A percentile compares a stretch with the other conserved stretches of the same genome.
Conservation (phyloP, 2,797 vertebrate genomes). For the Bothrops alternatus region DNA sequence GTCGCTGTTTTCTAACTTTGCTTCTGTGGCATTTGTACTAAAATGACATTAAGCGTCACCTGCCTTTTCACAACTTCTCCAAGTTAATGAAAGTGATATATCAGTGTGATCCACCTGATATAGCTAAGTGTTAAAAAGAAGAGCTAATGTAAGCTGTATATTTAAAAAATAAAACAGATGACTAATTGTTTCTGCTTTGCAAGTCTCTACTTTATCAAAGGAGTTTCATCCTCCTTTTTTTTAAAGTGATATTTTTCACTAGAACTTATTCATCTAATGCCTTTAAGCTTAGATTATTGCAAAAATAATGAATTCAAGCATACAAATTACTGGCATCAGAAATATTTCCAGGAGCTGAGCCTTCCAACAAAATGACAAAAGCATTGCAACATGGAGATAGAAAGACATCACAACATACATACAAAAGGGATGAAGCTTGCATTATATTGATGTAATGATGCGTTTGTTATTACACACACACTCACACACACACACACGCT, state of each 20-base stretch:
- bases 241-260: not conserved
- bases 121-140: conserved; percentile 17
- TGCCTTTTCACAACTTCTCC: not conserved
- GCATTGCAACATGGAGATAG: not conserved
- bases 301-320: not conserved
- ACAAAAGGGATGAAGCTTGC: not conserved
- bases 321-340: not conserved
- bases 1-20: not conserved
- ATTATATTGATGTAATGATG: not conserved
- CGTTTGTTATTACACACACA: not conserved
- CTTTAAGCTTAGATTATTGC: not conserved
- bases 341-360: not conserved
- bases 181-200: conserved; percentile 7
- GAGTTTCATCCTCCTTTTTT: not conserved
- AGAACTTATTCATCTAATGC: not conserved
- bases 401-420: not conserved
- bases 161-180: not conserved
- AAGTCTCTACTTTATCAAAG: not conserved
- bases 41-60: not conserved
- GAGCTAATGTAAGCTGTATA: conserved; percentile 6
- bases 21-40: conserved; percentile 19
- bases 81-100: conserved; percentile 5
- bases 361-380: not conserved
- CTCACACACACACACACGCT: not conserved
- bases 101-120: not conserved